These are phyloP conservation scores for Drosophila limbata DNA, from an alignment of 2,888 invertebrate genomes.

Conservation along the genomic window DNA sequence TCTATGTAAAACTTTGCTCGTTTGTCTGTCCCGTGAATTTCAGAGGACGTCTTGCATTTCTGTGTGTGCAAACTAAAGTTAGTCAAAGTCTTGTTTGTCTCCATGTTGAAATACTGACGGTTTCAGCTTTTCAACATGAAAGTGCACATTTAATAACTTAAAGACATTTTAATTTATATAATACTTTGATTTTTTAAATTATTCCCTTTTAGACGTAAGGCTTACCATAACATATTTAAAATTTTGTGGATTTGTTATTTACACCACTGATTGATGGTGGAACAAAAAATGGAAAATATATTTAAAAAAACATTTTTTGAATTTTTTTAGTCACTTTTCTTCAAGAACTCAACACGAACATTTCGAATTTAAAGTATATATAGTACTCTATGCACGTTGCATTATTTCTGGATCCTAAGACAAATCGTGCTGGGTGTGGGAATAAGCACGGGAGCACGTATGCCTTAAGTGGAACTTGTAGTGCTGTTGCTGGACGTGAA, in stretches of 20 bases:
- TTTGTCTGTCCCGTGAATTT: constrained; percentile 38
- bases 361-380: neutral
- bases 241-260: too few relatives aligned
- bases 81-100: constrained; percentile 14
- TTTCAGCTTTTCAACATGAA: constrained; percentile 25
- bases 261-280: too few relatives aligned
- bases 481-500: constrained; percentile 34
- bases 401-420: constrained; percentile 20
- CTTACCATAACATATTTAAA: too few relatives aligned
- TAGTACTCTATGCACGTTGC: constrained; percentile 23
- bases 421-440: constrained; percentile 25
- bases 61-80: constrained; percentile 38
- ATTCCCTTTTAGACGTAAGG: neutral
- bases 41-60: constrained; percentile 47
- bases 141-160: constrained; percentile 45
- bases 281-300: too few relatives aligned
- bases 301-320: neutral
- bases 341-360: neutral
- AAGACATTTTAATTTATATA: constrained; percentile 48
- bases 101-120: constrained; percentile 12
- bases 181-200: too few relatives aligned
- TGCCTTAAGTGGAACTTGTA: constrained; percentile 8
- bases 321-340: neutral
- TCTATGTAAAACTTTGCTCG: constrained; percentile 37
- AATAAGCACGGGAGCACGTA: constrained; percentile 4